phyloP scores from a whole-genome alignment of 1,140 invertebrate genomes.

The Macrocentrus cingulum region DNA sequence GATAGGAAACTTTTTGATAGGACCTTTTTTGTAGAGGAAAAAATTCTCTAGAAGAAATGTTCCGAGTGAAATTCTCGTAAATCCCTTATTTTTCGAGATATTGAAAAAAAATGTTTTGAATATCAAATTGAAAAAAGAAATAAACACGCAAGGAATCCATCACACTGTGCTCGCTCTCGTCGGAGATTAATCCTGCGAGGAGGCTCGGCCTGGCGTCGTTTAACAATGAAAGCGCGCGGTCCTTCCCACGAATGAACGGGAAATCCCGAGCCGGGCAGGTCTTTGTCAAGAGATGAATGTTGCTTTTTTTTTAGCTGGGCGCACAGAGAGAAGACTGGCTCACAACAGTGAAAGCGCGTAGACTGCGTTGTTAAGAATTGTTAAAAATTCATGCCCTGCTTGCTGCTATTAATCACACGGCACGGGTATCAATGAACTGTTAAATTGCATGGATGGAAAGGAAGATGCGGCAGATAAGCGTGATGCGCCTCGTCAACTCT shows the following conservation, averaged over 20 bases:
- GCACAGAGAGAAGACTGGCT: background rate
- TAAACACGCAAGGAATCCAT: conserved; percentile 21
- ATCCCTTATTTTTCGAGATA: no score
- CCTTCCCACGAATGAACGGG: conserved; percentile 27
- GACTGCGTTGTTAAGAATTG: conserved; percentile 10
- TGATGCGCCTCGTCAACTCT: background rate
- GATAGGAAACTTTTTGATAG: no score
- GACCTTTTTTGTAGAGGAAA: no score
- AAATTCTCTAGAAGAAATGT: no score
- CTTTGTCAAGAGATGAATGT: conserved; percentile 25
- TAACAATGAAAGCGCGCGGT: conserved; percentile 22
- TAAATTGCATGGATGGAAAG: conserved; percentile 15
- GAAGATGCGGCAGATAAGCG: background rate
- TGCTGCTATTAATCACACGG: conserved; percentile 14
- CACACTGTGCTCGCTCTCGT: conserved; percentile 13
- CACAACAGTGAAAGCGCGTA: conserved; percentile 11
- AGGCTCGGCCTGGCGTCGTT: conserved; percentile 22
- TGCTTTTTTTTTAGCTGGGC: conserved; percentile 18
- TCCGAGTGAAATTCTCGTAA: no score
- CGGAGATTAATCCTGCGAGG: conserved; percentile 24
- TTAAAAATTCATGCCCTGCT: background rate
- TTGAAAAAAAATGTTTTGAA: no score
- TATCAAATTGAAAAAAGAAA: no score
- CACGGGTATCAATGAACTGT: conserved; percentile 16
- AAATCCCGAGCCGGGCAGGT: conserved; percentile 14